Base-by-base conservation (phyloP, 2,113 vertebrate genomes). In the Lepus americanus region DNA sequence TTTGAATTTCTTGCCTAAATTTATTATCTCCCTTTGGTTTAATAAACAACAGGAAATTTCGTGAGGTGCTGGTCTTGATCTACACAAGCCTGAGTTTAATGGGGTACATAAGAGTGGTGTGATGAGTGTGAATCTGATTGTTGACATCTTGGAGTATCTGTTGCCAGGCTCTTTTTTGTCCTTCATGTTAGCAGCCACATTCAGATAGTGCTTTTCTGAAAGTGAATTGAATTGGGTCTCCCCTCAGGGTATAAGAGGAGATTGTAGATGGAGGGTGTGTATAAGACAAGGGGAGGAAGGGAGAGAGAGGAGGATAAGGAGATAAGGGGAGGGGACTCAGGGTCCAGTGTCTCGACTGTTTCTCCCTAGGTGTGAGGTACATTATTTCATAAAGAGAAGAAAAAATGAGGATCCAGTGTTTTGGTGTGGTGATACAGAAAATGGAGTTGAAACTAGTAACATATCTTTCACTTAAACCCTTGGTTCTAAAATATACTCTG, bases 271-370 rank as follows among this genome's bases (percentile, higher is more conserved):
- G 10, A 33, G 4, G 2, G 17, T 44, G 77, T 2, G 29, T 8
- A 44, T 11, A 7, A 0, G 9, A 20, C 44, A 44, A 7, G 44
- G 44, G 44, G 7, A 44, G 16, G 27, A 2, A 5, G 1, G 9
- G 22, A 1, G 23, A 20, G 80, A 13, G n/a, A 9, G 6, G 4
- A 4, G 17, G 51, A 59, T 9, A 7, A 10, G 23, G 25, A 44
- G 10, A 13, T 1, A 25, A 5, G 11, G 12, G 82, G 33, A 77
- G 33, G 39, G 20, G 1, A 7, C 19, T 39, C 72, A 5, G 9
- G 7, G 49, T n/a, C 61, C 25, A 1, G 20, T 6, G 7, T n/a
- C 5, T 29, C 17, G 6, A 1, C 2, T 27, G 0, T 55, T 59
- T 74, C 39, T 70, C 8, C 27, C 14, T 55, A 6, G 80, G 20